These are phyloP conservation scores for Fringilla coelebs DNA, from an alignment of 2,797 vertebrate species.

Conservation along the genomic window DNA sequence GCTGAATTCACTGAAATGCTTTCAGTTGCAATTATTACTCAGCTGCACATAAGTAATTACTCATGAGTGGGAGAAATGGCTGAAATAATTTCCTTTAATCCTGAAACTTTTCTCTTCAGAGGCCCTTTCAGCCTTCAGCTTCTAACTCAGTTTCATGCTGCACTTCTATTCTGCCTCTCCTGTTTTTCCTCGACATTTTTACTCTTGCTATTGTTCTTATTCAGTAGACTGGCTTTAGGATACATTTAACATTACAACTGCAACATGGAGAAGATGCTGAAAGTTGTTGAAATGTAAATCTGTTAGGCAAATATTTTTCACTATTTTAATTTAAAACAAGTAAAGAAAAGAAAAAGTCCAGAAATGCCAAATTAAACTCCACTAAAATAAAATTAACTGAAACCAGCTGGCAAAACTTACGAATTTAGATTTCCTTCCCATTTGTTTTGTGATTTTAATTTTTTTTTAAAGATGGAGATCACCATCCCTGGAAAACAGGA, in stretches of 20 bases:
- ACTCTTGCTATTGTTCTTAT: neutral
- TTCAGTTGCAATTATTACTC: conserved; percentile 20
- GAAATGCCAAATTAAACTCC: neutral
- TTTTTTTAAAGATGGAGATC: neutral
- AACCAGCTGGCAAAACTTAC: neutral
- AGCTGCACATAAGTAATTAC: neutral
- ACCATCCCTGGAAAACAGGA: neutral
- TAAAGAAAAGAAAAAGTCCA: neutral
- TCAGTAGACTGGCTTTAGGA: neutral
- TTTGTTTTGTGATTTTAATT: neutral
- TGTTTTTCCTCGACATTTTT: neutral
- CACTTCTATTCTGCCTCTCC: neutral
- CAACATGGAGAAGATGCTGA: neutral
- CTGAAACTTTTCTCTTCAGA: conserved; percentile 7
- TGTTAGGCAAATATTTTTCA: neutral
- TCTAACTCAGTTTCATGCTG: neutral
- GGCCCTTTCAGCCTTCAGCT: neutral
- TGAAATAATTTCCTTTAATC: conserved; percentile 3
- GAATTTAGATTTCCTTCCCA: conserved; percentile 17
- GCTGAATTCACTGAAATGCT: neutral
- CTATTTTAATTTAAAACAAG: neutral
- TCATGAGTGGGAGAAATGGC: neutral
- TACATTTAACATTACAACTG: neutral
- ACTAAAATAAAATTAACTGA: conserved; percentile 32
- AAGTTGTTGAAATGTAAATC: neutral